These are phyloP conservation scores for Tichodroma muraria DNA, from an alignment of 2,113 vertebrate genomes.

Conservation along the genomic window DNA sequence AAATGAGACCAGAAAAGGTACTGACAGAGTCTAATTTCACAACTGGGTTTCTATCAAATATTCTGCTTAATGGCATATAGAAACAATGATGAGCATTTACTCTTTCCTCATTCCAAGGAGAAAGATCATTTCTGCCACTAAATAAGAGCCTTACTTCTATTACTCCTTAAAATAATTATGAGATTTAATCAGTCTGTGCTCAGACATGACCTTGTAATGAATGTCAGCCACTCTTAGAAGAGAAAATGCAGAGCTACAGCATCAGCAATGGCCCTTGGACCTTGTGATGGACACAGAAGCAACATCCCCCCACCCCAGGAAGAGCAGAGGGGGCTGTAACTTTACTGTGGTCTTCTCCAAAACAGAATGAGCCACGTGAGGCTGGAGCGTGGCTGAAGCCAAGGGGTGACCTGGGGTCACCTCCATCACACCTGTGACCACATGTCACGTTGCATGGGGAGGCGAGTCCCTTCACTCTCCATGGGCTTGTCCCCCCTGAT, in stretches of 20 bases:
- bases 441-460: accelerated
- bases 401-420: neutral
- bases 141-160: neutral
- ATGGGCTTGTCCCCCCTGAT: neutral
- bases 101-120: neutral
- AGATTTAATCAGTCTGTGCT: neutral
- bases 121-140: neutral
- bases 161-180: neutral
- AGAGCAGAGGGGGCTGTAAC: neutral
- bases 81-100: neutral
- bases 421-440: neutral
- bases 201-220: neutral
- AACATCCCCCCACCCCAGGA: accelerated
- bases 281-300: neutral
- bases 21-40: neutral
- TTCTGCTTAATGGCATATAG: neutral
- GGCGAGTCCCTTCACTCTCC: neutral
- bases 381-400: neutral
- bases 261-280: neutral
- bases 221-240: neutral
- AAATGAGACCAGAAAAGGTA: neutral
- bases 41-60: neutral
- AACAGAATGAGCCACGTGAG: accelerated
- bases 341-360: neutral
- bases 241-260: neutral